Percentiles rank a stretch among this genome's conserved stretches.
Evolutionary conservation across 1,140 invertebrate genomes (phyloP).

Genomic region (Pissodes strobi): DNA sequence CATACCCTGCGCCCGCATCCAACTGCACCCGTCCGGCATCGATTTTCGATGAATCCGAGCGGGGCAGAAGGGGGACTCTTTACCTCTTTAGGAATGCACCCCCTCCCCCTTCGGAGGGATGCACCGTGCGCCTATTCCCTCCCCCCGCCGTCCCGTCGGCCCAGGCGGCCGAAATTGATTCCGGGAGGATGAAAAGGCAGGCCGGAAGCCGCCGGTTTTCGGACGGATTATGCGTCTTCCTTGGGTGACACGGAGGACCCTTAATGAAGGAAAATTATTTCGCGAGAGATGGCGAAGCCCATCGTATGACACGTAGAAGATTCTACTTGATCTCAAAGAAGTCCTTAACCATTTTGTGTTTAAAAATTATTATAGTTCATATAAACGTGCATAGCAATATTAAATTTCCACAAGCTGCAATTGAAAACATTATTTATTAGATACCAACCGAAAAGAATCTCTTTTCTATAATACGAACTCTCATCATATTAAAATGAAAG

Average conservation of each 20-base stretch:
- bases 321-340: too few species aligned
- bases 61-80: background rate
- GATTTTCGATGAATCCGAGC: conserved; percentile 32
- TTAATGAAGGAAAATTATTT: background rate
- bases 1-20: conserved; percentile 25
- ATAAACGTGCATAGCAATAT: too few species aligned
- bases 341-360: too few species aligned
- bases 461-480: too few species aligned
- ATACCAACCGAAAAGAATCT: too few species aligned
- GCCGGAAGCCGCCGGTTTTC: conserved; percentile 19
- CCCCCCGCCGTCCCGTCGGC: background rate
- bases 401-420: too few species aligned
- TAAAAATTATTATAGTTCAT: too few species aligned
- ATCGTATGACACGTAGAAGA: too few species aligned
- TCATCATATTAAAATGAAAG: too few species aligned
- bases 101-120: conserved; percentile 2
- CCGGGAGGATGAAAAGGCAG: conserved; percentile 26
- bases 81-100: conserved; percentile 14
- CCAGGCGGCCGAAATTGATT: conserved; percentile 31
- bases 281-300: too few species aligned
- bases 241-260: too few species aligned
- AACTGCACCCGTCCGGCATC: conserved; percentile 32
- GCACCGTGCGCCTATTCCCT: conserved; percentile 23
- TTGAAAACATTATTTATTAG: too few species aligned
- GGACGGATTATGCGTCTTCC: conserved; percentile 12